Conservation (phyloP, 1,140 invertebrate species). For the Penaeus indicus region DNA sequence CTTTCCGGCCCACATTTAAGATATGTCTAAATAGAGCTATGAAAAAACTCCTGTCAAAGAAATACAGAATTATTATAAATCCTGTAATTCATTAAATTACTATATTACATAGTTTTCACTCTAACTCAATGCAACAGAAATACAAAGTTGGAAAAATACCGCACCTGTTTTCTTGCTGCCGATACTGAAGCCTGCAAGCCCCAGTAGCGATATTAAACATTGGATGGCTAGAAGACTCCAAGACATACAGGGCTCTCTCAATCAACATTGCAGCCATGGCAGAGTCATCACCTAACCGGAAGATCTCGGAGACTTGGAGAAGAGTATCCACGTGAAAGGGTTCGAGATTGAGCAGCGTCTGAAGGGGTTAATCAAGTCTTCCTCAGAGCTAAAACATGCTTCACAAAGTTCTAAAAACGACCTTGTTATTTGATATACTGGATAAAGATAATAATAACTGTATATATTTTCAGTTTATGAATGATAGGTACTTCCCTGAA, state of each 20-base stretch:
- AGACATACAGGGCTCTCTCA: constrained; percentile 81
- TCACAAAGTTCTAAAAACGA: too few species aligned
- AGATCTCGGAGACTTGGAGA: constrained; percentile 88
- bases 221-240: constrained; percentile 86
- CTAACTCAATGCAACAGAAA: not conserved
- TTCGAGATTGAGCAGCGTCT: constrained; percentile 81
- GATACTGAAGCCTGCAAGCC: constrained; percentile 84
- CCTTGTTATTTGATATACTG: too few species aligned
- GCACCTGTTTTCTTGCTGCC: constrained; percentile 84
- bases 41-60: constrained; percentile 79
- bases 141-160: constrained; percentile 1
- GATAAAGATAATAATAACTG: not conserved
- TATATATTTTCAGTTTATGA: too few species aligned
- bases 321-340: constrained; percentile 88
- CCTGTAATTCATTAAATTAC: not conserved
- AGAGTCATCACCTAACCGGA: constrained; percentile 83
- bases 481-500: too few species aligned
- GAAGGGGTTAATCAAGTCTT: not conserved
- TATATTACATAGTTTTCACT: too few species aligned
- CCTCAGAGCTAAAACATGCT: too few species aligned
- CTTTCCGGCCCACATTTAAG: constrained; percentile 80
- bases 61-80: constrained; percentile 49
- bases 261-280: constrained; percentile 84
- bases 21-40: constrained; percentile 89
- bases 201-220: constrained; percentile 83